Conservation (phyloP, 2,888 invertebrate species). For the Clanis bilineata region DNA sequence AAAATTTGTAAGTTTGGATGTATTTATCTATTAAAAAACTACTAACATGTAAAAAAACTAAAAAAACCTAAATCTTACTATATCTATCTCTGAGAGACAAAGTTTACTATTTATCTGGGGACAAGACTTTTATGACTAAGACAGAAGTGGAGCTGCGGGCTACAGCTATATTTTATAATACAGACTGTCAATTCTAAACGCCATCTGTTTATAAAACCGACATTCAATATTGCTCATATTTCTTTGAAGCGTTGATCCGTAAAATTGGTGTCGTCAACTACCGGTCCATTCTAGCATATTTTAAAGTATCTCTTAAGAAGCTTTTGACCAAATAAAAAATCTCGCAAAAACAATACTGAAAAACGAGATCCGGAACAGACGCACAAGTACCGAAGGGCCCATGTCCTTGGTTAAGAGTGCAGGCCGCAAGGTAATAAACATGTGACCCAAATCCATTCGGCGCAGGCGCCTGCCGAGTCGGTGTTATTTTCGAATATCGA, state of each 20-base stretch:
- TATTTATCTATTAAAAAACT: no score
- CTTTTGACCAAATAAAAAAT: background rate
- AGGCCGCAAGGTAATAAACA: slow-evolving; percentile 65
- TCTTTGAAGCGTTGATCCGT: slow-evolving; percentile 8
- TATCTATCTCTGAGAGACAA: no score
- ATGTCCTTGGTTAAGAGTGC: slow-evolving; percentile 67
- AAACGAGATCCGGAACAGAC: slow-evolving; percentile 8
- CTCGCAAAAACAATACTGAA: slow-evolving; percentile 7
- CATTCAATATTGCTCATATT: background rate
- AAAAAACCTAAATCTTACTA: no score
- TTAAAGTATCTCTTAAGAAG: background rate
- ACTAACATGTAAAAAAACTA: no score
- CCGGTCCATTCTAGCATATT: slow-evolving; percentile 1
- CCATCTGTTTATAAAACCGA: background rate
- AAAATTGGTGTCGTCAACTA: slow-evolving; percentile 1
- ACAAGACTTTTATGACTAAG: no score
- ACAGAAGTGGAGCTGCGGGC: no score
- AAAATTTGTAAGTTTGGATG: no score
- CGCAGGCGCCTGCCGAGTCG: slow-evolving; percentile 35
- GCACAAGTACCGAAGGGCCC: slow-evolving; percentile 27
- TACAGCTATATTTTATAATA: background rate
- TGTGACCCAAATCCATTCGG: slow-evolving; percentile 71
- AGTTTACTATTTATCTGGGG: no score
- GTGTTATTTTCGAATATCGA: slow-evolving; percentile 68
- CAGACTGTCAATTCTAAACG: background rate